Base-by-base conservation (phyloP, 2,888 invertebrate genomes). In the Hylaea fasciaria region DNA sequence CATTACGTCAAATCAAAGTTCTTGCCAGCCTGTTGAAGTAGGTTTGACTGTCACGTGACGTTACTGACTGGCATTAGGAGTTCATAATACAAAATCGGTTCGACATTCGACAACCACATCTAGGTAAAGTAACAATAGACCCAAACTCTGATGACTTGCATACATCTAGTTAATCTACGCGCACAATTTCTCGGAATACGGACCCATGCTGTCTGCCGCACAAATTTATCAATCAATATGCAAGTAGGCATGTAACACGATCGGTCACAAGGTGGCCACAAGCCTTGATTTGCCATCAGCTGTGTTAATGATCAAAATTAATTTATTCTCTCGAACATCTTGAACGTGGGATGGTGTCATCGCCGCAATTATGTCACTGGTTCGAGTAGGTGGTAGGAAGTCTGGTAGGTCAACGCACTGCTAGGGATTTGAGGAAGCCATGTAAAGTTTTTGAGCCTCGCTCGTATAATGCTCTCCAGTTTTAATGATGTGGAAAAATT, bases 161-260 rank as follows among this genome's bases (percentile, higher is more conserved):
- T 49, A 44, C 14, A 55, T 13, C 49, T 35, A n/a, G n/a, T n/a
- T n/a, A n/a, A n/a, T n/a, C n/a, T n/a, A 39, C 37, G 22, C 28
- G 32, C 12, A 43, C 10, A 16, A 16, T 44, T 55, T 55, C 45
- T 41, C 2, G 37, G 46, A 55, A 50, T 22, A 22, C 44, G 61
- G 61, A 56, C 48, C 61, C 56, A 62, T 62, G 61, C 61, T 62
- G 61, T 62, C 61, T 62, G 16, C 1, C 37, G 43, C 54, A 49
- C 54, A 53, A 45, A 46, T 45, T 50, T 57, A 59, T 54, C 59
- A 46, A 59, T 54, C 54, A 59, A 59, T 59, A 54, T 45, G 58
- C 17, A 14, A 29, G 48, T 59, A 54, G 48, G 48, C 53, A 58
- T 50, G 61, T 53, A 62, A 62, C 22, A 17, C n/a, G 56, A 57